Percentiles rank a stretch among this genome's conserved stretches.
phyloP scores from a whole-genome alignment of 2,113 vertebrate species.

The Psilopsiagon aymara region DNA sequence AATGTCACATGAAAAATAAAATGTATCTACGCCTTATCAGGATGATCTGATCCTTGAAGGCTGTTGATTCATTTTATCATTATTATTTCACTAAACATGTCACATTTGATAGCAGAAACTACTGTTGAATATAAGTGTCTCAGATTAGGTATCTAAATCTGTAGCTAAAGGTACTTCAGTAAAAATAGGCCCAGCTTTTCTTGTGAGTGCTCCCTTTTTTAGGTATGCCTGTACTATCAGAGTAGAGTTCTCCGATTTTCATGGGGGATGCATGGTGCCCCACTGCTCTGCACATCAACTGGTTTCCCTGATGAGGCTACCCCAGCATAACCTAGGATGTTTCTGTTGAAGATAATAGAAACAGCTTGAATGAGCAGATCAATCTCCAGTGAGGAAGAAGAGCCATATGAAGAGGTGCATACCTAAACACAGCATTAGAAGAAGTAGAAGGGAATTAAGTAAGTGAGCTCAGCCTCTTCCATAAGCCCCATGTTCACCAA shows the following conservation, averaged over 20 bases:
- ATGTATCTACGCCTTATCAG: not conserved
- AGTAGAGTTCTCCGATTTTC: not conserved
- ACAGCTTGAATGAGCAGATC: not conserved
- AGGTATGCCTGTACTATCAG: not conserved
- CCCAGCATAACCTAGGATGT: not conserved
- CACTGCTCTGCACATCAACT: not conserved
- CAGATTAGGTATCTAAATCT: not conserved
- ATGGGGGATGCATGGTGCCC: rapidly evolving
- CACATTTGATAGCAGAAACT: not conserved
- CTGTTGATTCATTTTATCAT: not conserved
- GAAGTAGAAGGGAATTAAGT: not conserved
- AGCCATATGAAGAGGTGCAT: not conserved
- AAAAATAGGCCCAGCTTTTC: not conserved
- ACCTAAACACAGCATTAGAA: not conserved
- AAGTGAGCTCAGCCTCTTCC: not conserved
- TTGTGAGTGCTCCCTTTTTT: not conserved
- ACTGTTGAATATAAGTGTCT: not conserved
- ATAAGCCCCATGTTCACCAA: not conserved
- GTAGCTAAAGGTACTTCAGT: not conserved
- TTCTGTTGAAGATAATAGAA: not conserved
- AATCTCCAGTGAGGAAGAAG: not conserved
- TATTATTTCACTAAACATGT: constrained; percentile 7
- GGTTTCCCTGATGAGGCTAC: not conserved
- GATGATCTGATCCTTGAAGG: constrained; percentile 8
- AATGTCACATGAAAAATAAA: constrained; percentile 38